phyloP scores from a whole-genome alignment of 2,888 invertebrate species.

The Sminthurinus aureus region DNA sequence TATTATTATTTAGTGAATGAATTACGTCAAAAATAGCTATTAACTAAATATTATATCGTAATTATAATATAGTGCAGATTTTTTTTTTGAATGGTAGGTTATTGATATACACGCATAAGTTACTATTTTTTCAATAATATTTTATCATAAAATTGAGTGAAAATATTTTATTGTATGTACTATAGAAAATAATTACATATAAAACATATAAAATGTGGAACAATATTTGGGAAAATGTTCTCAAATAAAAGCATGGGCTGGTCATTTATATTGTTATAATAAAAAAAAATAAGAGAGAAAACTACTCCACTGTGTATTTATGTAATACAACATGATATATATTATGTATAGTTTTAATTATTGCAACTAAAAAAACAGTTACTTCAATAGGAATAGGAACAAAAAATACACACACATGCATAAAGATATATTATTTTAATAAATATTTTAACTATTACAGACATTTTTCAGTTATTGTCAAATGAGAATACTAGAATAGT shows the following conservation, averaged over 20 bases:
- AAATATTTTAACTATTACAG: no score
- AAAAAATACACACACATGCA: no score
- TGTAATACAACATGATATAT: background rate
- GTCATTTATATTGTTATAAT: constrained; percentile 9
- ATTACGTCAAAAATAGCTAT: background rate
- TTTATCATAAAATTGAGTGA: background rate
- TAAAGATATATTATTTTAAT: no score
- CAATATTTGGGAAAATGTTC: no score
- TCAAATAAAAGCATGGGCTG: constrained; percentile 5
- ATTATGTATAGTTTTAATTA: no score
- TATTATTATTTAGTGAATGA: background rate
- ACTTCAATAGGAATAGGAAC: no score
- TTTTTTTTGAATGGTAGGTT: background rate
- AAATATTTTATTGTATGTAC: background rate
- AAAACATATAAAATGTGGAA: background rate
- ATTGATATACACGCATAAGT: no score
- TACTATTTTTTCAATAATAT: no score
- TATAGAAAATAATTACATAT: background rate
- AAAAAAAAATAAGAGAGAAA: no score
- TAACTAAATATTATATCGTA: background rate
- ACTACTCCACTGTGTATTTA: background rate
- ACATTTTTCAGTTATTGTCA: no score
- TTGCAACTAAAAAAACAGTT: no score
- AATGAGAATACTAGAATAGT: no score
- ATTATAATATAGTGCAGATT: background rate